Percentiles rank a stretch among this genome's conserved stretches.
phyloP scores from a whole-genome alignment of 2,888 invertebrate genomes.

The Euspilapteryx auroguttella region DNA sequence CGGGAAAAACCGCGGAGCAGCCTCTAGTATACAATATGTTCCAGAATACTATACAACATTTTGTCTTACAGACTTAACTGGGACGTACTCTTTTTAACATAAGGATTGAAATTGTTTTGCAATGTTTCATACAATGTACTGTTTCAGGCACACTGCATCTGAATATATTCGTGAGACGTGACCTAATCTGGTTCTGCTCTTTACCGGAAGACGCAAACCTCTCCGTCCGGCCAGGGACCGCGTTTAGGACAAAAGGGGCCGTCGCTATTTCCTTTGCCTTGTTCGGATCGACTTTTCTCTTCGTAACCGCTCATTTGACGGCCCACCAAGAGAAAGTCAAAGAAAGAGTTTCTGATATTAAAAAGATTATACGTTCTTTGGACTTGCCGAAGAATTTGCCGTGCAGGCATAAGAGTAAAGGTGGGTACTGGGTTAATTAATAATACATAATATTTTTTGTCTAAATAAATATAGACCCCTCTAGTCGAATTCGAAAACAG shows the following conservation, averaged over 20 bases:
- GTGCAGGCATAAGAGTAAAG: constrained; percentile 73
- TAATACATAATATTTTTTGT: no score
- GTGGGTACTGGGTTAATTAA: no score
- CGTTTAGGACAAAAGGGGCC: constrained; percentile 93
- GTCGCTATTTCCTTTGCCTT: constrained; percentile 90
- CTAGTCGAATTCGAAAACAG: no score
- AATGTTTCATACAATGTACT: no score
- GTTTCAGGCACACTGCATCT: constrained; percentile 81
- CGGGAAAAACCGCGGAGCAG: no score
- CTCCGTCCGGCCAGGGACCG: constrained; percentile 87
- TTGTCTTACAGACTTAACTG: no score
- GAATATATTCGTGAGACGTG: constrained; percentile 84
- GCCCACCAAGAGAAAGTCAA: constrained; percentile 89
- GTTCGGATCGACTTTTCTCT: constrained; percentile 94
- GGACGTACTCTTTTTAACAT: no score
- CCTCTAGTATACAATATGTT: no score
- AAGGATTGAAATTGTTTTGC: no score
- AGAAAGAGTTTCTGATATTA: constrained; percentile 83
- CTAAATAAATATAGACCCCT: no score
- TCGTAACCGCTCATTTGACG: constrained; percentile 93
- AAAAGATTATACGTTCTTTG: constrained; percentile 77
- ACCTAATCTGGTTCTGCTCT: constrained; percentile 96
- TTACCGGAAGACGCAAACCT: constrained; percentile 85
- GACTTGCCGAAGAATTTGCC: constrained; percentile 83
- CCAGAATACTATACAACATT: no score